Evolutionary conservation across 2,888 invertebrate genomes (phyloP).

Genomic region (Eilema sororculum): DNA sequence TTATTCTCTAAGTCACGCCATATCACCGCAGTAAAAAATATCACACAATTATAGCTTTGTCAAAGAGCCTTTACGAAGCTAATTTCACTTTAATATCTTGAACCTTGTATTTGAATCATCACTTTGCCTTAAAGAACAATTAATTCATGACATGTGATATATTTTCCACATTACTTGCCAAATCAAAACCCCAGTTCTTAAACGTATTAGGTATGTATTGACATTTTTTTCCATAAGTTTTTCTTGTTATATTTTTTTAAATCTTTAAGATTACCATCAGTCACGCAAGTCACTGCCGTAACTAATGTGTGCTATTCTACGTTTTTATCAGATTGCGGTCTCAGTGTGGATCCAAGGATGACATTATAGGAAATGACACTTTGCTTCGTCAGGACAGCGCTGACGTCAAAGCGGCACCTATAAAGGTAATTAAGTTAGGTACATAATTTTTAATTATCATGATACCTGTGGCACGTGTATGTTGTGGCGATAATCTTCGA

Average conservation of each 20-base stretch:
- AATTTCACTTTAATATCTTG: background rate
- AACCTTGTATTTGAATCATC: background rate
- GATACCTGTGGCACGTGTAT: background rate
- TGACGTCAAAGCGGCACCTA: slow-evolving; percentile 73
- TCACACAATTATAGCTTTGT: background rate
- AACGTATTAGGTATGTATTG: background rate
- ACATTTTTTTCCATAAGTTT: background rate
- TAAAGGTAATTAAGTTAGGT: slow-evolving; percentile 59
- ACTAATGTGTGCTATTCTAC: slow-evolving; percentile 46
- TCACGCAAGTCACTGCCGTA: slow-evolving; percentile 48
- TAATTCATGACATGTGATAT: background rate
- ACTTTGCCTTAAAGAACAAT: background rate
- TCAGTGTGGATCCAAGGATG: slow-evolving; percentile 64
- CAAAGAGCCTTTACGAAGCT: background rate
- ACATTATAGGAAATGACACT: slow-evolving; percentile 65
- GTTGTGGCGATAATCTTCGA: too few species aligned
- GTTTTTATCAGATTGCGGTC: slow-evolving; percentile 65
- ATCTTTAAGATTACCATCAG: slow-evolving; percentile 27
- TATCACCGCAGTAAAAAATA: background rate
- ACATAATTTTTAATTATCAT: background rate
- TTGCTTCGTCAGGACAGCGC: slow-evolving; percentile 68
- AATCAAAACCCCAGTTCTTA: background rate
- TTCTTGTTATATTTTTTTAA: slow-evolving; percentile 16
- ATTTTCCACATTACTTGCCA: background rate
- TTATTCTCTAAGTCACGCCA: background rate